These are phyloP conservation scores for Diplazon laetatorius DNA, from an alignment of 2,888 invertebrate species.

Conservation along the genomic window DNA sequence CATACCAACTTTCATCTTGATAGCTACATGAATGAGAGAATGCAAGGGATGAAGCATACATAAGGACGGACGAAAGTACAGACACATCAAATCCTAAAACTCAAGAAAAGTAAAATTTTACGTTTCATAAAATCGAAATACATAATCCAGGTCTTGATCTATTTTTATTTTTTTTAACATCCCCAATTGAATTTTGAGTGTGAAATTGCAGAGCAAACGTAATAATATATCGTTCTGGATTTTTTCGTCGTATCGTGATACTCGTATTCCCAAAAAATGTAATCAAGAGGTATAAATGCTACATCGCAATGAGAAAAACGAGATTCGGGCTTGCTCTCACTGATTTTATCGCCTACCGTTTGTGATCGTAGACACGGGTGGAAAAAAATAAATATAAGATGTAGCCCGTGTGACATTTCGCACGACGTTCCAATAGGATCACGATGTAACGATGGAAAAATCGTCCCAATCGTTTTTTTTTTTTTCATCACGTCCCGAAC, in stretches of 20 bases:
- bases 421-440: constrained; percentile 39
- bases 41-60: no score
- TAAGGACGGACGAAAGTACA: no score
- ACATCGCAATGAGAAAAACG: constrained; percentile 9
- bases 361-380: neutral
- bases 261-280: constrained; percentile 11
- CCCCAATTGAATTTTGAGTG: no score
- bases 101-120: neutral
- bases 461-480: constrained; percentile 28
- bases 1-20: no score
- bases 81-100: neutral
- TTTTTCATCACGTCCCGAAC: neutral
- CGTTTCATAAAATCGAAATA: neutral
- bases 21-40: no score
- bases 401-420: constrained; percentile 38
- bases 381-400: no score
- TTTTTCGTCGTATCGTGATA: neutral
- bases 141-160: neutral
- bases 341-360: constrained; percentile 53
- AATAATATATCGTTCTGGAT: neutral
- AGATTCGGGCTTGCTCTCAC: constrained; percentile 21
- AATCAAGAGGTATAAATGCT: constrained; percentile 31
- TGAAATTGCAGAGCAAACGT: neutral
- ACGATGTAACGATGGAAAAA: constrained; percentile 60
- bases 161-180: neutral